Conservation (phyloP, 1,140 invertebrate species). For the Phymastichus coffea region DNA sequence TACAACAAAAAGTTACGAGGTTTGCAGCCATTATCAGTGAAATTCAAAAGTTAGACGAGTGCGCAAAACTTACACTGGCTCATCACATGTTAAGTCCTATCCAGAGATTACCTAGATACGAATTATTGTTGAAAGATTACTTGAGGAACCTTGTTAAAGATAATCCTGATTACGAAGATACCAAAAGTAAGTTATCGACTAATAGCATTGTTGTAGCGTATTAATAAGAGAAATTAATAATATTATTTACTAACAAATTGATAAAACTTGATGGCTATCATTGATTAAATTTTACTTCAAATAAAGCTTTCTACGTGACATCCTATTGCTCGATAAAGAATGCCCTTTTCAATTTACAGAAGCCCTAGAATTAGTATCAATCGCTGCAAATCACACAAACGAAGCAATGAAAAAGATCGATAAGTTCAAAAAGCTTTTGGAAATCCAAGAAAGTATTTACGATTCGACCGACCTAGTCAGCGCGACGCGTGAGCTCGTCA, state of each 20-base stretch:
- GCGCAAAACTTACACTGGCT: constrained; percentile 65
- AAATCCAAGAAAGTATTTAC: constrained; percentile 56
- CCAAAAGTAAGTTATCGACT: constrained; percentile 48
- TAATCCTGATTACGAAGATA: constrained; percentile 67
- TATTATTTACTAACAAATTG: too few species aligned
- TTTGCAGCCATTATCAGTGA: constrained; percentile 65
- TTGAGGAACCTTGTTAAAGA: constrained; percentile 61
- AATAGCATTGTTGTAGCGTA: too few species aligned
- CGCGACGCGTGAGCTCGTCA: constrained; percentile 68
- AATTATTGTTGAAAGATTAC: constrained; percentile 69
- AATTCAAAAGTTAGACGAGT: constrained; percentile 67
- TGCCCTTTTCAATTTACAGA: constrained; percentile 40
- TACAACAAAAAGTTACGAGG: constrained; percentile 61
- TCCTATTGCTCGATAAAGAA: too few species aligned
- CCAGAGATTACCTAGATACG: constrained; percentile 72
- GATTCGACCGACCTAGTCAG: constrained; percentile 68
- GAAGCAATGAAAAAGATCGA: constrained; percentile 65
- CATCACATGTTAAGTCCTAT: constrained; percentile 79
- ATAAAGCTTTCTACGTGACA: too few species aligned
- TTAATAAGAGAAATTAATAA: too few species aligned
- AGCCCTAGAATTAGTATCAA: constrained; percentile 70
- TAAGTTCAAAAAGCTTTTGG: constrained; percentile 54
- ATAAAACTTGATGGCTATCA: too few species aligned
- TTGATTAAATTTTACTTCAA: too few species aligned
- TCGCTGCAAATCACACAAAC: constrained; percentile 76